Evolutionary conservation across 2,797 vertebrate species (phyloP).

Genomic region (Telmatherina bonti): DNA sequence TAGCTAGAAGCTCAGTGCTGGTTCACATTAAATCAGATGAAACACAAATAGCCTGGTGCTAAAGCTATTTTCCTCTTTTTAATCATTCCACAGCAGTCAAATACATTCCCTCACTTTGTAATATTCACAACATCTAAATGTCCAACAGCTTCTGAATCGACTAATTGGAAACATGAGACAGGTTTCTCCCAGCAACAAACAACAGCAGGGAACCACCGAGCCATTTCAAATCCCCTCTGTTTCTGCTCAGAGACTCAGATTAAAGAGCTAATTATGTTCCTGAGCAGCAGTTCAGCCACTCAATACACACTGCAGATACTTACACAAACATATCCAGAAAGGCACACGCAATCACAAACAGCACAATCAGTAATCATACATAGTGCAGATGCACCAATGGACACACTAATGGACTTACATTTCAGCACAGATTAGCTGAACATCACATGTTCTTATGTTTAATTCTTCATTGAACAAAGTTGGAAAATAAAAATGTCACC

Average conservation of each 20-base stretch:
- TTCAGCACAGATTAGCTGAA: background rate
- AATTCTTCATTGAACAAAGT: background rate
- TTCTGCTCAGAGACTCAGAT: conserved; percentile 54
- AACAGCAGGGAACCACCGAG: conserved; percentile 39
- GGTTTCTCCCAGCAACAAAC: conserved; percentile 31
- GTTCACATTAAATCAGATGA: conserved; percentile 2
- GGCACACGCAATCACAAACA: background rate
- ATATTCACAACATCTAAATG: conserved; percentile 32
- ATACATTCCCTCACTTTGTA: conserved; percentile 16
- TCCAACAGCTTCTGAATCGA: conserved; percentile 48
- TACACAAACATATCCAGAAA: conserved; percentile 8
- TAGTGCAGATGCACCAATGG: background rate
- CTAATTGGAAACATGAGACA: conserved; percentile 58
- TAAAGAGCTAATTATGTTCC: conserved; percentile 64
- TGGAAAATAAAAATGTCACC: too few species aligned
- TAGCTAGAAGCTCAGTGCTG: background rate
- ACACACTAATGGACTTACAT: background rate
- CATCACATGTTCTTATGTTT: too few species aligned
- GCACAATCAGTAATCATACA: background rate
- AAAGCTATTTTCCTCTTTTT: background rate
- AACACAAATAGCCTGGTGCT: background rate
- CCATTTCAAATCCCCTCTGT: conserved; percentile 45
- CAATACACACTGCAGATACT: conserved; percentile 8
- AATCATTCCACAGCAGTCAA: conserved; percentile 15
- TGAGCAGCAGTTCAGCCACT: conserved; percentile 19